These are phyloP conservation scores for Euclidia mi DNA, from an alignment of 2,888 invertebrate species.

Conservation along the genomic window DNA sequence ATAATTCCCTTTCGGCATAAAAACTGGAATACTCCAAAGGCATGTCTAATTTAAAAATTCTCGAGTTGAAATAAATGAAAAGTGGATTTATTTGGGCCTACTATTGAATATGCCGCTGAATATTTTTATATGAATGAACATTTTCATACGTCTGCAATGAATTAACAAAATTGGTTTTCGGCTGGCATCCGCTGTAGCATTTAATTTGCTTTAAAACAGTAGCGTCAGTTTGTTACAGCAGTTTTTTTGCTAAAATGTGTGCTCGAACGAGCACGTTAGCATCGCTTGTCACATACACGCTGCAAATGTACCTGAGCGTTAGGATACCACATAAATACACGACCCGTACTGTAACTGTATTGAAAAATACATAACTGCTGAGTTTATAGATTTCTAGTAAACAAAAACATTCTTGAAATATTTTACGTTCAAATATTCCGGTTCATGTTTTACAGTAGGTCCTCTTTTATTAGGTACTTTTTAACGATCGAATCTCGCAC, in stretches of 20 bases:
- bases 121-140: neutral
- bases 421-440: neutral
- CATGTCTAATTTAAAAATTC: constrained; percentile 35
- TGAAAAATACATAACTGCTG: neutral
- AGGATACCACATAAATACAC: constrained; percentile 26
- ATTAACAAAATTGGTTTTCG: constrained; percentile 37
- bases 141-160: constrained; percentile 18
- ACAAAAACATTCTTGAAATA: neutral
- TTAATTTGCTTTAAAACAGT: constrained; percentile 60
- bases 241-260: constrained; percentile 58
- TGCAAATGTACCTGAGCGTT: constrained; percentile 34
- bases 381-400: neutral
- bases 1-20: constrained; percentile 34
- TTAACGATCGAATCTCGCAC: constrained; percentile 8
- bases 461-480: constrained; percentile 14
- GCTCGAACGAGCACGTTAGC: constrained; percentile 48
- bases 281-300: constrained; percentile 60
- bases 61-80: constrained; percentile 23
- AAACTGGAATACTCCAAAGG: constrained; percentile 18
- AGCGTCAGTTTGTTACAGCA: constrained; percentile 58
- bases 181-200: constrained; percentile 37
- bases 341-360: constrained; percentile 6
- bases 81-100: neutral
- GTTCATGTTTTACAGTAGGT: neutral
- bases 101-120: too few relatives aligned